A percentile compares a stretch with the other conserved stretches of the same genome.
phyloP scores from a whole-genome alignment of 2,113 vertebrate species.

The Haplotaxodon microlepis region DNA sequence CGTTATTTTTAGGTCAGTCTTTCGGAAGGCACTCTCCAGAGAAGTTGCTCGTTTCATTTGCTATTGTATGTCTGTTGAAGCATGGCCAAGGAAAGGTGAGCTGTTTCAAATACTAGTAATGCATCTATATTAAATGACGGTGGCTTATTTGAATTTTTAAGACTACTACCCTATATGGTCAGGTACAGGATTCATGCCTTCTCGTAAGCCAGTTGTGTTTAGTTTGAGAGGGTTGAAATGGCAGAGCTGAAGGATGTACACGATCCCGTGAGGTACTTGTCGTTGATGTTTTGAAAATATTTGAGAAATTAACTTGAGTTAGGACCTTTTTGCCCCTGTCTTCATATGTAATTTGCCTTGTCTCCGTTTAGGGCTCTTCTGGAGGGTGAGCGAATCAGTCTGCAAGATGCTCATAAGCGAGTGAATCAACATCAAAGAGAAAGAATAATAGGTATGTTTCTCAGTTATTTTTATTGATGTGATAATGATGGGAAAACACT shows the following conservation, averaged over 20 bases:
- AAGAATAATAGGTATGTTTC: slow-evolving; percentile 55
- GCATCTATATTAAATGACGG: neutral
- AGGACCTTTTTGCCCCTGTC: neutral
- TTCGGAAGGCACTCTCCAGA: slow-evolving; percentile 32
- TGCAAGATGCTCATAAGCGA: slow-evolving; percentile 72
- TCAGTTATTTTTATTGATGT: neutral
- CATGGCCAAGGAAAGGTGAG: slow-evolving; percentile 27
- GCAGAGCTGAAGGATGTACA: slow-evolving; percentile 50
- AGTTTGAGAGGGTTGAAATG: slow-evolving; percentile 47
- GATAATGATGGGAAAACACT: neutral
- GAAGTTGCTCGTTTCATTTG: slow-evolving; percentile 34
- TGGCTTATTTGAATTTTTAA: slow-evolving; percentile 2
- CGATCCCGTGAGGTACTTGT: slow-evolving; percentile 48
- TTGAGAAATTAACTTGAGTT: neutral
- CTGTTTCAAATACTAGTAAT: neutral
- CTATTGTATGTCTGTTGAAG: slow-evolving; percentile 1
- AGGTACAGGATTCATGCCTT: neutral
- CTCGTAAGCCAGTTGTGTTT: slow-evolving; percentile 31
- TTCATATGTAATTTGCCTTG: neutral
- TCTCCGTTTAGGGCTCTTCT: slow-evolving; percentile 79
- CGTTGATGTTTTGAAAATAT: neutral
- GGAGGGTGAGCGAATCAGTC: slow-evolving; percentile 79
- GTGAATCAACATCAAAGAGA: slow-evolving; percentile 62
- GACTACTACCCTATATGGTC: slow-evolving; percentile 32
- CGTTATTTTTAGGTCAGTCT: slow-evolving; percentile 70